A percentile compares a stretch with the other conserved stretches of the same genome.
These are phyloP conservation scores for Lophotriccus pileatus DNA, from an alignment of 2,797 vertebrate genomes.

Conservation along the genomic window DNA sequence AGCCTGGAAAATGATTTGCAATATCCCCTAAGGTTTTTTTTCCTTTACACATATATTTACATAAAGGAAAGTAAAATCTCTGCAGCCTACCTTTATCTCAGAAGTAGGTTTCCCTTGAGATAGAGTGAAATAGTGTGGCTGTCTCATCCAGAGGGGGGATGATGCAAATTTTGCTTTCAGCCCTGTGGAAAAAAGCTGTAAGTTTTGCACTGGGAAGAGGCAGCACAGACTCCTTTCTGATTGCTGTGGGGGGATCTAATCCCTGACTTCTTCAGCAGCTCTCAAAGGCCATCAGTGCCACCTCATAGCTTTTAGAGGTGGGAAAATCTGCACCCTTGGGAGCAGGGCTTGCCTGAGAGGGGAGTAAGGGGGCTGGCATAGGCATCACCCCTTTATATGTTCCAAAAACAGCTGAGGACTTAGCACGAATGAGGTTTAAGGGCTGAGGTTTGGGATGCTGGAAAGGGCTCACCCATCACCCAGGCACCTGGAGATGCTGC, in stretches of 20 bases:
- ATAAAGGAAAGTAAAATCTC: neutral
- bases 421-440: neutral
- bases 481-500: neutral
- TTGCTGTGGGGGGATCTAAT: neutral
- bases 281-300: neutral
- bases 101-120: neutral
- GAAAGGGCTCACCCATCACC: neutral
- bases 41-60: neutral
- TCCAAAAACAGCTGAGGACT: neutral
- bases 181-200: neutral
- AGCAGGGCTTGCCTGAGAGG: neutral
- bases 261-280: neutral
- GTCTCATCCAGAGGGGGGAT: neutral
- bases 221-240: neutral
- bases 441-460: neutral
- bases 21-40: neutral
- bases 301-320: neutral
- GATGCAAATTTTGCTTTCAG: neutral
- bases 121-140: neutral
- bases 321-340: neutral
- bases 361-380: rapidly evolving
- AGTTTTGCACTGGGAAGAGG: neutral
- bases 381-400: neutral
- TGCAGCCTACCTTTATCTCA: neutral
- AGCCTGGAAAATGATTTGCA: neutral